phyloP scores from a whole-genome alignment of 2,113 vertebrate species.

The Ceyx margarethae region DNA sequence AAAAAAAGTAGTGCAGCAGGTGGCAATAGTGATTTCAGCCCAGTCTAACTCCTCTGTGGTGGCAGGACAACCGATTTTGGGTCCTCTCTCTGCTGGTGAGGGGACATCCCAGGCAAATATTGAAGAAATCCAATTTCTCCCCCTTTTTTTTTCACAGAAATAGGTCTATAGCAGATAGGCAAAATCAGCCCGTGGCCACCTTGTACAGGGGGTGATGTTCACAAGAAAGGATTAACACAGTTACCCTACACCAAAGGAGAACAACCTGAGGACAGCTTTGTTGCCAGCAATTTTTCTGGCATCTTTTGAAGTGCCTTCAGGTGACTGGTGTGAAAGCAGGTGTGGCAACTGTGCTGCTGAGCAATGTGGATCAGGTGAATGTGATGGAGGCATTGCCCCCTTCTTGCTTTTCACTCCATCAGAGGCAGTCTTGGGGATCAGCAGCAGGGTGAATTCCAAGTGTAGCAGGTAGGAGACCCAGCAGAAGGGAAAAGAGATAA shows the following conservation, averaged over 20 bases:
- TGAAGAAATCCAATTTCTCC: neutral
- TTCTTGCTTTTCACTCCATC: neutral
- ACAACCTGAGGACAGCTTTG: rapidly evolving
- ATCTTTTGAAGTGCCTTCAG: neutral
- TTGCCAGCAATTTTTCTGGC: neutral
- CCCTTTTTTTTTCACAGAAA: neutral
- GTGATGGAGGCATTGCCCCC: neutral
- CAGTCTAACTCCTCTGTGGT: neutral
- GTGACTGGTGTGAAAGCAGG: neutral
- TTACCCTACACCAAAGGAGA: neutral
- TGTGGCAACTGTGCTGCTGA: neutral
- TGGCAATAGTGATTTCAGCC: neutral
- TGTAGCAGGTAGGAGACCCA: neutral
- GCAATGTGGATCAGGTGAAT: neutral
- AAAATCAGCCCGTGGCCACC: neutral
- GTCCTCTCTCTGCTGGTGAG: neutral
- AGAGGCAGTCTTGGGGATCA: neutral
- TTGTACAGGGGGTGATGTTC: neutral
- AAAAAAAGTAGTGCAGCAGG: neutral
- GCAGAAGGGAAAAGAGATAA: neutral
- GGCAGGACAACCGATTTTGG: neutral
- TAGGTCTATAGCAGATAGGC: neutral
- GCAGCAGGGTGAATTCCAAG: neutral
- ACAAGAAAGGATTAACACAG: neutral
- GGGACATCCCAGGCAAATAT: neutral